A percentile compares a stretch with the other conserved stretches of the same genome.
phyloP scores from a whole-genome alignment of 2,113 vertebrate species.

The Aspiorhynchus laticeps region DNA sequence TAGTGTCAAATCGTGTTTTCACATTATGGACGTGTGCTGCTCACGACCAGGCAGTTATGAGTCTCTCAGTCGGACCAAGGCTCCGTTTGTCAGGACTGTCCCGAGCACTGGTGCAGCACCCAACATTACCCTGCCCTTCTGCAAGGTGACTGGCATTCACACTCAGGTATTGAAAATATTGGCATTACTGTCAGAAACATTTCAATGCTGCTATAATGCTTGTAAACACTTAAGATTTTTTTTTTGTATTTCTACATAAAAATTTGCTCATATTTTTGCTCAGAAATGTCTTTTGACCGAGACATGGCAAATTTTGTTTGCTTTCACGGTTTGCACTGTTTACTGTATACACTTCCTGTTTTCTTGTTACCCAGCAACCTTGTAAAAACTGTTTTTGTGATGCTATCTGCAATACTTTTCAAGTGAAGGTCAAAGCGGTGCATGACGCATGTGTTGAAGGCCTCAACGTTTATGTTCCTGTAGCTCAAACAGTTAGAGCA shows the following conservation, averaged over 20 bases:
- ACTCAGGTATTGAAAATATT: constrained; percentile 82
- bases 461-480: not conserved
- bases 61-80: constrained; percentile 86
- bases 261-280: not conserved
- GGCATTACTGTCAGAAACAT: not conserved
- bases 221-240: not conserved
- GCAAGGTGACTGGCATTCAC: constrained; percentile 87
- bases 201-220: not conserved
- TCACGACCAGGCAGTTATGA: constrained; percentile 84
- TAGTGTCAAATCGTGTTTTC: constrained; percentile 97
- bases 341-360: not conserved
- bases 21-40: constrained; percentile 97
- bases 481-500: not conserved
- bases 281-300: not conserved
- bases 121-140: constrained; percentile 84
- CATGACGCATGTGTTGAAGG: not conserved
- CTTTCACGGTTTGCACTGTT: not conserved
- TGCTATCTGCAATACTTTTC: not conserved
- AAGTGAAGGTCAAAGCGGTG: not conserved
- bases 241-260: not conserved
- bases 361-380: not conserved
- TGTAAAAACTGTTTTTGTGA: not conserved
- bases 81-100: constrained; percentile 85
- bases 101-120: constrained; percentile 74
- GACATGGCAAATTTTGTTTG: not conserved